Evolutionary conservation across 2,113 vertebrate species (phyloP).

Genomic region (Thymallus thymallus): DNA sequence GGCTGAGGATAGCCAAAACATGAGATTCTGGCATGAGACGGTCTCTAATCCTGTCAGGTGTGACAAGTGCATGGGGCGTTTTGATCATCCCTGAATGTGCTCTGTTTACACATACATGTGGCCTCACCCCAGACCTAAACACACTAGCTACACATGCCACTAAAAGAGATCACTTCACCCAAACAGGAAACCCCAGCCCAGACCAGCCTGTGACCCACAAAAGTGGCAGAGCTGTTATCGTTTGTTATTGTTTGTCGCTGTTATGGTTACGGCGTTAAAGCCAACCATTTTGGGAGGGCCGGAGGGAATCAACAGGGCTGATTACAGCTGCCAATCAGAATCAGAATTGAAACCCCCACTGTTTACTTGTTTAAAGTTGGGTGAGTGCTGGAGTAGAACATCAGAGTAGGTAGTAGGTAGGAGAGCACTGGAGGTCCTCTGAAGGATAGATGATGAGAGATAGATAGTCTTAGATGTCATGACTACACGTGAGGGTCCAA

Average conservation of each 20-base stretch:
- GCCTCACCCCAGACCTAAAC: background rate
- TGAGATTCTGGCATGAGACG: background rate
- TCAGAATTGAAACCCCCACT: constrained; percentile 38
- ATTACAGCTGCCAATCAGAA: constrained; percentile 41
- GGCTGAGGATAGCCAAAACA: background rate
- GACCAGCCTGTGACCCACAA: background rate
- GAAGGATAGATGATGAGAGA: background rate
- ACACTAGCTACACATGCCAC: background rate
- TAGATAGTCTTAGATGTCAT: background rate
- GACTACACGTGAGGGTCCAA: too few species aligned
- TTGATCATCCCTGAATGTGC: background rate
- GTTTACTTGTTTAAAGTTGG: constrained; percentile 40
- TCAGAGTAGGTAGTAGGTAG: constrained; percentile 29
- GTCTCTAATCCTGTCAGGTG: too few species aligned
- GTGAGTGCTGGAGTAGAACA: constrained; percentile 24
- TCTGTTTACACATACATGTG: background rate
- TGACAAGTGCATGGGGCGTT: background rate
- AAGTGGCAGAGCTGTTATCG: constrained; percentile 38
- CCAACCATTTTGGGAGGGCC: constrained; percentile 21
- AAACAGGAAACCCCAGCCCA: constrained; percentile 5
- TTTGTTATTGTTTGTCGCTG: constrained; percentile 14
- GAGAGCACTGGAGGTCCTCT: background rate
- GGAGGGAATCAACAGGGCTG: constrained; percentile 29
- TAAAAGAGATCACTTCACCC: background rate
- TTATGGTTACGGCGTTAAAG: constrained; percentile 27